These are phyloP conservation scores for Mythimna loreyi DNA, from an alignment of 2,888 invertebrate genomes.

Conservation along the genomic window DNA sequence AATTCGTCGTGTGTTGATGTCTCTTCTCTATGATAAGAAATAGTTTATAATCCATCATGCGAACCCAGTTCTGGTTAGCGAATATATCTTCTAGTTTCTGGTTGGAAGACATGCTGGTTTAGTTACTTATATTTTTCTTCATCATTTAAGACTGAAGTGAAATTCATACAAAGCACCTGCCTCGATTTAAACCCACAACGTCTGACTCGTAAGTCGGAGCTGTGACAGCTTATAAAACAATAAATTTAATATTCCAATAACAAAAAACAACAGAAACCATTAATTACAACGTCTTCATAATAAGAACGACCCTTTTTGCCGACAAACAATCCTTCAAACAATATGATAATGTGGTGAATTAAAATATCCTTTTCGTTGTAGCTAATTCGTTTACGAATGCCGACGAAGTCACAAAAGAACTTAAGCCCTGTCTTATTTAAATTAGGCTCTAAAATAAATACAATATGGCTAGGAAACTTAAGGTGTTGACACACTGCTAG, in stretches of 20 bases:
- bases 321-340: conserved; percentile 62
- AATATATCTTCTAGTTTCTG: too few species aligned
- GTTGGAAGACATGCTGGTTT: too few species aligned
- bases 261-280: not conserved
- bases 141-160: too few species aligned
- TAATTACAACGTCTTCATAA: conserved; percentile 5
- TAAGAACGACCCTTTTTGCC: conserved; percentile 33
- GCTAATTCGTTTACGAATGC: conserved; percentile 87
- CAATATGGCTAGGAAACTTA: conserved; percentile 71
- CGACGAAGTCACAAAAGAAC: conserved; percentile 85
- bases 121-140: too few species aligned
- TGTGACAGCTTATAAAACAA: not conserved
- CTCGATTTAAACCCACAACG: too few species aligned
- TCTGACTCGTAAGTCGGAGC: too few species aligned
- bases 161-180: too few species aligned
- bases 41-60: too few species aligned
- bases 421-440: conserved; percentile 88
- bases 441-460: conserved; percentile 89
- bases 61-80: too few species aligned
- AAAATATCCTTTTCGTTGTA: conserved; percentile 76
- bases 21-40: too few species aligned
- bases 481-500: conserved; percentile 47
- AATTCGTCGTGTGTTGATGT: not conserved
- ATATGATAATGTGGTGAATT: conserved; percentile 74
- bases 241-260: not conserved